Evolutionary conservation across 1,140 invertebrate genomes (phyloP), one percentile per base, ranked within the genome.

Genomic region (Papilio xuthus): DNA sequence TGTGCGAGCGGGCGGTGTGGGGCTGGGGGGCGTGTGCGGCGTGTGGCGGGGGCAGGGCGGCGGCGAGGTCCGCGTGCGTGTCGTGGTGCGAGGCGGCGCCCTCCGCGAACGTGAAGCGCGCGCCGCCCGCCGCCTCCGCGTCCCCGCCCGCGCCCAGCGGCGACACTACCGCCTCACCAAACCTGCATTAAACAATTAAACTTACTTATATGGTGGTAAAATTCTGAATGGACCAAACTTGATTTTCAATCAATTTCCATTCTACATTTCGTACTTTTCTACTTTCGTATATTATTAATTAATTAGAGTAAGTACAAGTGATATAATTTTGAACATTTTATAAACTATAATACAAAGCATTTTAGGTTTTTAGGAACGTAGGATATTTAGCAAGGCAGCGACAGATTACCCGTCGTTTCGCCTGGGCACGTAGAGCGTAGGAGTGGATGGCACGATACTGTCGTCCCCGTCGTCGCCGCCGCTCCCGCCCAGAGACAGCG

Each of bases 91-190:
- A 95, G 89, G 63, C 94, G 26, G 88, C 86, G 80, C 85, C 83
- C 84, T 96, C 96, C 67, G 94, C 95, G 92, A 98, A 97, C 50
- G 96, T 96, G 89, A 98, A 98, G 77, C 96, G 94, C 42, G 95
- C 95, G 67, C 93, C 93, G 78, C 81, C 81, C 73, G 78, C 77
- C 96, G 95, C 56, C 96, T 96, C 88, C 96, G 97, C 72, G 60
- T 83, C 86, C 23, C 79, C 86, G 41, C 86, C 87, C 4, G 81
- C 89, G 79, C 88, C 89, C 83, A 94, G 79, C 23, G 98, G 98
- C 0, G 98, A 99, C 90, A 97, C 98, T 12, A 98, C 97, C 77
- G 98, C 97, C 91, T 99, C 98, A 28, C 98, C 97, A 92, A 98
- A 98, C 47, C 94, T 95, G 81, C 2, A 9, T 44, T 23, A 50